Evolutionary conservation across 2,113 vertebrate species (phyloP).

Genomic region (Myxocyprinus asiaticus): DNA sequence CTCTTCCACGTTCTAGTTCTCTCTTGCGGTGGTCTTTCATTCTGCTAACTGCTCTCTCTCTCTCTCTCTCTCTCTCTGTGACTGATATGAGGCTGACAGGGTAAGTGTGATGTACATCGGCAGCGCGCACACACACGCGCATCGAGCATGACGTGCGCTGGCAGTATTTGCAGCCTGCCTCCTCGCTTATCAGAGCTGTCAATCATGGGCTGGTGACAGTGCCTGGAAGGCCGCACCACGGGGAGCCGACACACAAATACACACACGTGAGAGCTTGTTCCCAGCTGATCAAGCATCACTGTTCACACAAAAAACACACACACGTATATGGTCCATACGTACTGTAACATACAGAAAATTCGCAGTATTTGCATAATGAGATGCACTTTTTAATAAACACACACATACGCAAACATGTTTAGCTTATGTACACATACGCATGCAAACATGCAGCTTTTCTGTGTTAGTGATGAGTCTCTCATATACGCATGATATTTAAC

Average conservation of each 20-base stretch:
- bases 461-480: too few relatives aligned
- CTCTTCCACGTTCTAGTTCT: constrained; percentile 21
- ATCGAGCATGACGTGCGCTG: constrained; percentile 51
- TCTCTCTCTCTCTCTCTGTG: constrained; percentile 19
- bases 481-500: too few relatives aligned
- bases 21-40: constrained; percentile 31
- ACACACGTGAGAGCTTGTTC: constrained; percentile 30
- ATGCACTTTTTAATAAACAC: background rate
- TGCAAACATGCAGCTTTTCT: too few relatives aligned
- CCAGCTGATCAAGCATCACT: constrained; percentile 31
- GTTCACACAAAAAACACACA: constrained; percentile 5
- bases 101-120: constrained; percentile 48
- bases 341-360: background rate
- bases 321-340: background rate
- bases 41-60: constrained; percentile 12
- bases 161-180: constrained; percentile 57
- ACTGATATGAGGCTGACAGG: constrained; percentile 38
- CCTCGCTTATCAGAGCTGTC: constrained; percentile 59
- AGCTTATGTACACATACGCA: too few relatives aligned
- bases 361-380: background rate
- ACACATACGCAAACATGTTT: background rate
- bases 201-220: constrained; percentile 53
- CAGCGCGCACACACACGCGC: constrained; percentile 22
- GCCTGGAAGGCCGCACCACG: constrained; percentile 41
- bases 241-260: constrained; percentile 45